Evolutionary conservation across 2,113 vertebrate species (phyloP).

Genomic region (Spermophilus dauricus): DNA sequence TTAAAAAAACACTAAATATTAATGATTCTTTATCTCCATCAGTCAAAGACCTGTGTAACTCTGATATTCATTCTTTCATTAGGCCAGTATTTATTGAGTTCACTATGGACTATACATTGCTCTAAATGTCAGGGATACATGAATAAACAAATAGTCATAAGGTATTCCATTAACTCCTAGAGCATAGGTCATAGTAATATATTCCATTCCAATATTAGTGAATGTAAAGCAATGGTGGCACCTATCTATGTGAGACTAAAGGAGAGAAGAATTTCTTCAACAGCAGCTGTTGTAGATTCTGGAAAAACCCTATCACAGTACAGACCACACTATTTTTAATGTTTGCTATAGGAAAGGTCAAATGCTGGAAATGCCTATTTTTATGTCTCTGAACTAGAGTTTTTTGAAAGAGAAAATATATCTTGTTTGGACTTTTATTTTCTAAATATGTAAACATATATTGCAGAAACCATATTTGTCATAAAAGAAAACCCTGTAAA

Average conservation of each 20-base stretch:
- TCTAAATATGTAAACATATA: background rate
- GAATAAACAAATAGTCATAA: background rate
- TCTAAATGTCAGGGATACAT: background rate
- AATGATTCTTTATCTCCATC: background rate
- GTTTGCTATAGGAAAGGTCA: background rate
- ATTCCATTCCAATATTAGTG: background rate
- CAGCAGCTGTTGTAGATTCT: background rate
- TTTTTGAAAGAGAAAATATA: constrained; percentile 33
- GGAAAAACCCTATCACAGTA: background rate
- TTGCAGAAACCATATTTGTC: background rate
- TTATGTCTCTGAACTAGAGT: background rate
- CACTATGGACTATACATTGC: background rate
- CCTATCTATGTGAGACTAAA: background rate
- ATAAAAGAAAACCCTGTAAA: background rate
- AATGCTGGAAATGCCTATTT: background rate
- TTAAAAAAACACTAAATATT: background rate
- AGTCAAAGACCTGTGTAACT: background rate
- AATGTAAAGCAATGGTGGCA: background rate
- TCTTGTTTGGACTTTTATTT: background rate
- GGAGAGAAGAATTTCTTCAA: background rate
- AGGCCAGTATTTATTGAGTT: background rate
- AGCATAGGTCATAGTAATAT: background rate
- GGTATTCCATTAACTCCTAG: background rate
- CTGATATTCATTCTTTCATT: background rate
- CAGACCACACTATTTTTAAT: background rate